Evolutionary conservation across 2,888 invertebrate genomes (phyloP), one percentile per base, ranked within the genome.

Genomic region (Aspidiotus rigidus): DNA sequence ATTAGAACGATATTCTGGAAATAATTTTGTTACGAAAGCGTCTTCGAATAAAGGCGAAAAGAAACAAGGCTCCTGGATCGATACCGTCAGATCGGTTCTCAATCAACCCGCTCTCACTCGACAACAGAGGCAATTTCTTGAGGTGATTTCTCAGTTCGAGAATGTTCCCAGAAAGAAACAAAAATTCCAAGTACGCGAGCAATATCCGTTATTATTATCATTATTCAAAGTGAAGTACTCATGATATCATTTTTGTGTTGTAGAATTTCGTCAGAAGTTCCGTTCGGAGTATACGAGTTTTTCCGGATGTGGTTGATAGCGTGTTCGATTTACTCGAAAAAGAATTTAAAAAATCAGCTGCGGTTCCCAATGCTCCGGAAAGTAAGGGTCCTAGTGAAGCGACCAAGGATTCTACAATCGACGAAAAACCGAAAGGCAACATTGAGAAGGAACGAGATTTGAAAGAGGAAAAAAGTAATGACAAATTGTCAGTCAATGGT

Each of bases 81-180:
- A 72, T 16, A 56, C 70, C 60, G 70, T 72, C 3, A 70, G 67
- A 11, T 53, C 57, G 11, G 53, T 71, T n/a, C 42, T 66, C 10
- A 11, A 66, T 28, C 62, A 39, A 16, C 49, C 64, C n/a, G 57
- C 54, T 11, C 40, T 72, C 16, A 42, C 9, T 11, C 63, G 59
- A 15, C 42, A 60, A 7, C 64, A 70, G 53, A 70, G 44, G 41
- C 39, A 62, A 39, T 59, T 71, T 44, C 64, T 72, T 41, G 49
- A 62, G 70, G 41, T 59, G 7, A 55, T 72, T 44, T 8, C 60
- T 1, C 64, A 63, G 1, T 71, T 28, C 56, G 42, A 69, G n/a
- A 72, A 72, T 67, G 69, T 72, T 11, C 72, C 72, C 17, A 67
- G 72, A 39, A 72, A 72, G 64, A 69, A 71, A 66, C 28, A 17